Evolutionary conservation across 2,113 vertebrate species (phyloP), one percentile per base, ranked within the genome.

Genomic region (Melanocharis versteri): DNA sequence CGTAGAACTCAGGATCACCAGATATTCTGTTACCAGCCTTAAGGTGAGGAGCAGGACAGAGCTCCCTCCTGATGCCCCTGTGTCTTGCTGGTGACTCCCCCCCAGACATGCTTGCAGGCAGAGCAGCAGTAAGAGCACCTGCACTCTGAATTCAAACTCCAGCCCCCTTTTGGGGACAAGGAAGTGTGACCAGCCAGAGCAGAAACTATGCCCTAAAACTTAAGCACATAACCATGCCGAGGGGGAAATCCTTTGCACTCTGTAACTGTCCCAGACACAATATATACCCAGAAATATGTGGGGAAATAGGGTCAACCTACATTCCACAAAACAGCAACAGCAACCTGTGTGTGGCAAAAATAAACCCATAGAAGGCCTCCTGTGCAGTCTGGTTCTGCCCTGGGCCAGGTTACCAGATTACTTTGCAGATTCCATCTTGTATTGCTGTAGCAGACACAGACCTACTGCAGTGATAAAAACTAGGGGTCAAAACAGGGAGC

Each of bases 221-320:
- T 27, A 22, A 60, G 15, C 35, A 72, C 5, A 42, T 22, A 31
- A 56, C 13, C 5, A 3, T 33, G 27, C 57, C 13, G 6, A 75
- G 7, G 37, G 26, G 26, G 15, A 79, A 84, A 72, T 39, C 14
- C 44, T 75, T 72, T 6, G 73, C 30, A 12, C 24, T 39, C n/a
- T n/a, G 14, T 27, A 76, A 60, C 69, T 42, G 79, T 54, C 56
- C 39, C 57, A 71, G 72, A 28, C 22, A 53, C 27, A 61, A 65
- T 3, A 66, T 0, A 2, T 20, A 42, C 37, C 35, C 47, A 58
- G 45, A 77, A 72, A 37, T 6, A 31, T 0, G 6, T 27, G 20
- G 12, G 22, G 51, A 54, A 51, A 71, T 28, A 35, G 6, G 8
- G 11, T 30, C 58, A 82, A 51, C 6, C 75, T 31, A 3, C 4